These are phyloP conservation scores for Zonitis immaculata DNA, from an alignment of 2,888 invertebrate species.

Conservation along the genomic window DNA sequence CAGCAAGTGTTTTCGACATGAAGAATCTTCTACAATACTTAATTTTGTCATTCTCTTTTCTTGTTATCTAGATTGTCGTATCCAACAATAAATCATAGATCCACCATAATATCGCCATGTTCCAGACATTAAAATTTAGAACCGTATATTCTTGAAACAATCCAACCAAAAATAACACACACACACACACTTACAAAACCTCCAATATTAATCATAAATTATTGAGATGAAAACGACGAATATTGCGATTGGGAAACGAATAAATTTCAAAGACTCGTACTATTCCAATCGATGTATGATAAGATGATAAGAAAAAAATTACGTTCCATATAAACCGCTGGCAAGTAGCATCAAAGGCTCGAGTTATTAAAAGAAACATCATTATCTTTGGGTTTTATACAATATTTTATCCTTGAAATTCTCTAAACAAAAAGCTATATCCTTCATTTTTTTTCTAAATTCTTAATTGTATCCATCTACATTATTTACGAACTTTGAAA, in stretches of 20 bases:
- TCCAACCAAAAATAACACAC: too few relatives aligned
- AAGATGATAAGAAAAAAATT: background rate
- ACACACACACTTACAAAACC: too few relatives aligned
- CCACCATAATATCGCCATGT: conserved; percentile 35
- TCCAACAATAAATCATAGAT: conserved; percentile 37
- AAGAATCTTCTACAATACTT: conserved; percentile 32
- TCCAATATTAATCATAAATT: conserved; percentile 27
- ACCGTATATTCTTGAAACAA: background rate
- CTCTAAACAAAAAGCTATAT: too few relatives aligned
- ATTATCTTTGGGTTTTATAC: conserved; percentile 14
- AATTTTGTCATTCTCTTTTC: conserved; percentile 36
- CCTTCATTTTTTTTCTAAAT: too few relatives aligned
- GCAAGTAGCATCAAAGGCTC: conserved; percentile 13
- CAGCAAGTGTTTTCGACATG: conserved; percentile 31
- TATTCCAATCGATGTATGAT: too few relatives aligned
- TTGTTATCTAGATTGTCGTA: conserved; percentile 39
- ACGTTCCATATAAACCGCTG: background rate
- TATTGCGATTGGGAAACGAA: background rate
- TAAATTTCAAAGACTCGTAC: too few relatives aligned
- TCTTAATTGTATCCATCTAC: too few relatives aligned
- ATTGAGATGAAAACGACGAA: background rate
- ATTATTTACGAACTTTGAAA: too few relatives aligned
- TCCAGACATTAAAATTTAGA: background rate
- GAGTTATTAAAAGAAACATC: conserved; percentile 18
- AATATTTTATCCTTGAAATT: too few relatives aligned